phyloP scores from a whole-genome alignment of 1,140 invertebrate species.

The Polypedilum pembai region DNA sequence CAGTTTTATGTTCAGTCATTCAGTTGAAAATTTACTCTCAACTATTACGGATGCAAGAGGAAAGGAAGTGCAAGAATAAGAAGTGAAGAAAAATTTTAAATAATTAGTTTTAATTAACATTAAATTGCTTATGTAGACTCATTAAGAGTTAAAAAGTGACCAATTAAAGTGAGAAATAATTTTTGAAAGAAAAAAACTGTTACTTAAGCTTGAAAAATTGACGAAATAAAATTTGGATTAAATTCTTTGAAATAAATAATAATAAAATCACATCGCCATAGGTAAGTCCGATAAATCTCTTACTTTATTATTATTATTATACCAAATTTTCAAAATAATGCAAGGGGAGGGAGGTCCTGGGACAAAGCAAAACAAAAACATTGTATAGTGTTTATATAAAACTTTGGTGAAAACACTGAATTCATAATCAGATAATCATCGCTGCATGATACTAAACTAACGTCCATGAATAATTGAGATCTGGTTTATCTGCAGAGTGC shows the following conservation, averaged over 20 bases:
- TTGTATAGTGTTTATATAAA: background rate
- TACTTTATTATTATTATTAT: background rate
- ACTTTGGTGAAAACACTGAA: background rate
- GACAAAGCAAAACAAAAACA: background rate
- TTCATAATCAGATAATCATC: slow-evolving; percentile 19
- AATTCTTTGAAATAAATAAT: slow-evolving; percentile 4
- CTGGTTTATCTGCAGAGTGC: background rate
- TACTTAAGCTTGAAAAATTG: background rate
- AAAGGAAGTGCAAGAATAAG: background rate
- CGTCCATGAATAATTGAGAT: slow-evolving; percentile 2
- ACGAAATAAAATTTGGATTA: background rate
- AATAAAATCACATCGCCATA: background rate
- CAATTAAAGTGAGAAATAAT: background rate
- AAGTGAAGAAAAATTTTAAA: background rate
- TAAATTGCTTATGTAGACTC: background rate
- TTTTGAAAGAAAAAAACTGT: background rate
- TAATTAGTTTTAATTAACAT: background rate
- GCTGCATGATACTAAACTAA: background rate
- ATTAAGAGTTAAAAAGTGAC: slow-evolving; percentile 5
- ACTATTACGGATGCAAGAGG: slow-evolving; percentile 10
- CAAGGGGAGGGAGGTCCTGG: background rate
- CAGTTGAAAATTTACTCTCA: slow-evolving; percentile 18
- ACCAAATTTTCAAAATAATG: background rate
- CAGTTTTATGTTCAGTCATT: background rate
- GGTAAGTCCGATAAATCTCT: slow-evolving; percentile 16